These are phyloP conservation scores for Odontomachus brunneus DNA, from an alignment of 1,140 invertebrate genomes.

Conservation along the genomic window DNA sequence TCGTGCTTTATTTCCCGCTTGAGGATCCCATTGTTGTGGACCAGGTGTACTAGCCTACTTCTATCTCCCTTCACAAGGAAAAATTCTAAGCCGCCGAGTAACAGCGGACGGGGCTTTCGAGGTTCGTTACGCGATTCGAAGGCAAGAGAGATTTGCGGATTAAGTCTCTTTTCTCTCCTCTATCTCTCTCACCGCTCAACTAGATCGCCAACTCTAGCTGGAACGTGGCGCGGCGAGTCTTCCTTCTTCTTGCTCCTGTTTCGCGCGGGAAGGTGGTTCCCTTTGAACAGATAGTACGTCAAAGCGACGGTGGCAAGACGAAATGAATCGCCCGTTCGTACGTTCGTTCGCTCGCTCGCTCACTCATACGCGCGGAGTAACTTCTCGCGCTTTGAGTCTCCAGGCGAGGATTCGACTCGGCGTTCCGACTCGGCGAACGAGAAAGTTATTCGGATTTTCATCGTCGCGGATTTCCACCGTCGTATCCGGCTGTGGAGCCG, in stretches of 20 bases:
- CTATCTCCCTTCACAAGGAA: not conserved
- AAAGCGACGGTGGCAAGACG: not conserved
- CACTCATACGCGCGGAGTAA: not conserved
- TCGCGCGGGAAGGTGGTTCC: not conserved
- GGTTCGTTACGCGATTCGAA: constrained; percentile 1
- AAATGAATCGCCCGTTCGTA: constrained; percentile 21
- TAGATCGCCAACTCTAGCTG: constrained; percentile 3
- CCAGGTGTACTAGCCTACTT: not conserved
- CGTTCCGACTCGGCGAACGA: not conserved
- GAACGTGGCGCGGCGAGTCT: constrained; percentile 1
- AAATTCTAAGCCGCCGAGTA: constrained; percentile 17
- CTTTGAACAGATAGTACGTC: not conserved
- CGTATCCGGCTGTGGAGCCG: not conserved
- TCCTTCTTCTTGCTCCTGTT: not conserved
- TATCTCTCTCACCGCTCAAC: too few species aligned
- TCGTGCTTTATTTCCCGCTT: not conserved
- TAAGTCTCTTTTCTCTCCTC: not conserved
- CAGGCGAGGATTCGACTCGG: not conserved
- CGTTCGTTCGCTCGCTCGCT: too few species aligned
- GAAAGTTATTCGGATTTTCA: not conserved
- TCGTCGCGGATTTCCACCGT: too few species aligned
- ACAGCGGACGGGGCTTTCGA: not conserved
- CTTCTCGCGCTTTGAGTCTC: constrained; percentile 13
- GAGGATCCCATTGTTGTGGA: constrained; percentile 6
- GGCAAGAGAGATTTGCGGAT: constrained; percentile 1